Evolutionary conservation across 1,140 invertebrate species (phyloP).

Genomic region (Heliconius eleuchia): DNA sequence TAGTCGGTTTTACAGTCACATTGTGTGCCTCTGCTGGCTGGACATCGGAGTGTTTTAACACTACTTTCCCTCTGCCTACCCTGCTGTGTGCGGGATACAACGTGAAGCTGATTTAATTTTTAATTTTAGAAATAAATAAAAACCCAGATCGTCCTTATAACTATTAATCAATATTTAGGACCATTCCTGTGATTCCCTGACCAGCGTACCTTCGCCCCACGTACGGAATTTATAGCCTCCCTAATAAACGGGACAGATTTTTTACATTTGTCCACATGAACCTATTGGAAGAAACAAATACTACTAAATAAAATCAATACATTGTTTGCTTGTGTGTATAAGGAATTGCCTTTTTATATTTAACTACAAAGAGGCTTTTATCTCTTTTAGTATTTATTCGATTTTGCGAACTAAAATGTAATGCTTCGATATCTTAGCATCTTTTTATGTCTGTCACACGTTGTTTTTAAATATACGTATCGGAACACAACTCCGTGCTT

Average conservation of each 20-base stretch:
- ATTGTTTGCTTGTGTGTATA: neutral
- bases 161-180: neutral
- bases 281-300: neutral
- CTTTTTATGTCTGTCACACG: no score
- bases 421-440: no score
- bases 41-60: no score
- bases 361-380: neutral
- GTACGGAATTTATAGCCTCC: conserved; percentile 16
- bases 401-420: neutral
- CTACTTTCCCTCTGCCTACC: no score
- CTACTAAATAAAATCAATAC: neutral
- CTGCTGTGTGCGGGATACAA: no score
- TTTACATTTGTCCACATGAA: neutral
- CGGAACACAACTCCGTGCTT: no score
- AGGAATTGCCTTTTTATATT: neutral
- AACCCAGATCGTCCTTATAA: neutral
- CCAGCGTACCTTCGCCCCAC: neutral
- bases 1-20: no score
- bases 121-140: neutral
- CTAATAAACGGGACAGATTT: conserved; percentile 1
- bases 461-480: no score
- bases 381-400: neutral
- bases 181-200: neutral
- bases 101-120: no score
- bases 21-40: no score